Base-by-base conservation (phyloP, 2,113 vertebrate genomes). In the Pangasianodon hypophthalmus region DNA sequence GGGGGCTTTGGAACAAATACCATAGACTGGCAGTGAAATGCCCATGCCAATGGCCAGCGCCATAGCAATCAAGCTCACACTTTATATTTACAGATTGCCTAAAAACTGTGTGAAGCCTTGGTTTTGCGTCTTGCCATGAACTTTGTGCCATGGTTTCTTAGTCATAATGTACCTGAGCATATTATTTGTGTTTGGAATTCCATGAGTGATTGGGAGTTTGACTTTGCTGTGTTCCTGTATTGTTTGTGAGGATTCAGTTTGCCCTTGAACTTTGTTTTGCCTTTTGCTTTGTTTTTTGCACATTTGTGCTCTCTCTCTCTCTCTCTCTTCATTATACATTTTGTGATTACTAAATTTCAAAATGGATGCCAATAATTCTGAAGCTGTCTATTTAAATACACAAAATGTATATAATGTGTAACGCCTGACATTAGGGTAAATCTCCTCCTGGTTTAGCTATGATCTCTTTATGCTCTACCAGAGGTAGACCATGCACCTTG, bases 391-490 rank as follows among this genome's bases (percentile, higher is more conserved):
- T 37, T 37, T 37, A 37, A 37, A 37, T 37, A 37, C 37, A 37
- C 37, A 37, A 37, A 37, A 37, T 37, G 37, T 37, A 37, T 37
- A 1, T n/a, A n/a, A n/a, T n/a, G n/a, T n/a, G 26, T 80, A 80
- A 48, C 46, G 29, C 21, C 13, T 80, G 24, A 29, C 24, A 50
- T 64, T 32, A 88, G 32, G 44, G 56, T 87, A 50, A 90, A 85
- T 85, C 37, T 69, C 58, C 67, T 62, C 26, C 21, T 87, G 60
- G 50, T 62, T 84, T 85, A 75, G 46, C 85, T 37, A 87, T 87
- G 41, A 85, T 89, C 80, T 84, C 71, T 69, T 48, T 32, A 89
- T 91, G 56, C 79, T 82, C 81, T 84, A 80, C 88, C 85, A 58
- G 46, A 67, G 37, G 41, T 48, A 79, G 85, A 89, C 60, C 85